Conservation (phyloP, 2,888 invertebrate genomes). For the Troides oblongomaculatus region DNA sequence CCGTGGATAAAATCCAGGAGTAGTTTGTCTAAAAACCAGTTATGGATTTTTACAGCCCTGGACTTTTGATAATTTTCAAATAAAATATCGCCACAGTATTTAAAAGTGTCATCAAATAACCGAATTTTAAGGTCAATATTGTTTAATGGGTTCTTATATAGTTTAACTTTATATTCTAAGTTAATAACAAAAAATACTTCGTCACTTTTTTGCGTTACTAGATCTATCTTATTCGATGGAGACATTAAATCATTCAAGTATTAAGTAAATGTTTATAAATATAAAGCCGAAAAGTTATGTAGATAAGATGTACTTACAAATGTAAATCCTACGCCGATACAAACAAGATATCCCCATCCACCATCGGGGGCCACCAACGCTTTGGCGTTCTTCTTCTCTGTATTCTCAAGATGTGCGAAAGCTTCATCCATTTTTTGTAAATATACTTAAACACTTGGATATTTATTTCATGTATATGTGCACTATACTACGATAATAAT, state of each 20-base stretch:
- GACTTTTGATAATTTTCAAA: too few relatives aligned
- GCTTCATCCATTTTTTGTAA: slow-evolving; percentile 64
- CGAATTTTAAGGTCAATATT: too few relatives aligned
- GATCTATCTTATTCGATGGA: not conserved
- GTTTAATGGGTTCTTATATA: too few relatives aligned
- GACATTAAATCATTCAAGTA: not conserved
- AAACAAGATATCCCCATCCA: slow-evolving; percentile 90
- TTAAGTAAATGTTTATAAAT: not conserved
- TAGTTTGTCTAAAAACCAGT: too few relatives aligned
- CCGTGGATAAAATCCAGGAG: too few relatives aligned
- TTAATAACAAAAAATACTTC: not conserved
- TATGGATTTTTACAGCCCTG: too few relatives aligned
- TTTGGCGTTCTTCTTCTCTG: slow-evolving; percentile 39
- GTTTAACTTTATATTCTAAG: too few relatives aligned
- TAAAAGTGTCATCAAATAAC: too few relatives aligned
- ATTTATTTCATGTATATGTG: not conserved
- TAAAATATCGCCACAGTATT: too few relatives aligned
- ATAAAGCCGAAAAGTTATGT: not conserved
- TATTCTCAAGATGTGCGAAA: slow-evolving; percentile 62
- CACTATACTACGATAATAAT: slow-evolving; percentile 5
- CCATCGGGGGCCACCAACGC: slow-evolving; percentile 83
- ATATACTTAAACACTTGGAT: not conserved
- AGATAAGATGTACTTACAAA: slow-evolving; percentile 81
- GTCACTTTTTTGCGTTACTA: not conserved
- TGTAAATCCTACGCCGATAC: slow-evolving; percentile 85